Conservation (phyloP, 1,140 invertebrate genomes). For the Paraescarpia echinospica region DNA sequence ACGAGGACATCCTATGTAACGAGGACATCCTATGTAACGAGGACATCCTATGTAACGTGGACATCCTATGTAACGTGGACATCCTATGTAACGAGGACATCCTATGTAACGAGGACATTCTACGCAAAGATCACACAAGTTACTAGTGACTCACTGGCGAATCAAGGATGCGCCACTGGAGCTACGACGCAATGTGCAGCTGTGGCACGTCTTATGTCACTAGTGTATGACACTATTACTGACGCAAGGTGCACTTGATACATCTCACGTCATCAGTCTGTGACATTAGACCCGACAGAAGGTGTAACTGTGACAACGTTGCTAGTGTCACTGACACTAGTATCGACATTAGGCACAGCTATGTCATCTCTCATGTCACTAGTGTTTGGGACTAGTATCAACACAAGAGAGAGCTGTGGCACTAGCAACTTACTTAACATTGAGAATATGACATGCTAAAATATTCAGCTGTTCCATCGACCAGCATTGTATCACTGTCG, state of each 20-base stretch:
- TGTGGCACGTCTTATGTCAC: background rate
- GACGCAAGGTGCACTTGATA: too few species aligned
- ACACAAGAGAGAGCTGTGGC: too few species aligned
- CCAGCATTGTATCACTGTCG: too few species aligned
- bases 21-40: too few species aligned
- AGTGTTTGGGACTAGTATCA: background rate
- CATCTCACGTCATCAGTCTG: too few species aligned
- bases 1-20: too few species aligned
- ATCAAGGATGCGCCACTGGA: constrained; percentile 64
- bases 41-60: too few species aligned
- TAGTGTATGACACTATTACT: too few species aligned
- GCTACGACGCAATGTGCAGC: background rate
- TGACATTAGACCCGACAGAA: too few species aligned
- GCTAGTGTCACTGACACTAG: background rate
- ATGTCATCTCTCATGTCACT: background rate
- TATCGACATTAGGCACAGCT: background rate
- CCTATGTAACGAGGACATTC: constrained; percentile 94
- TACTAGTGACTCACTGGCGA: constrained; percentile 97
- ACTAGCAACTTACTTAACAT: background rate
- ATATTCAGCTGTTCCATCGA: too few species aligned
- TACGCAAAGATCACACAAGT: constrained; percentile 99
- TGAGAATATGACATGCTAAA: background rate
- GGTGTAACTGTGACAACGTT: too few species aligned
- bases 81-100: constrained; percentile 81
- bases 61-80: background rate